phyloP scores from a whole-genome alignment of 2,113 vertebrate genomes.

The Aldabrachelys gigantea region DNA sequence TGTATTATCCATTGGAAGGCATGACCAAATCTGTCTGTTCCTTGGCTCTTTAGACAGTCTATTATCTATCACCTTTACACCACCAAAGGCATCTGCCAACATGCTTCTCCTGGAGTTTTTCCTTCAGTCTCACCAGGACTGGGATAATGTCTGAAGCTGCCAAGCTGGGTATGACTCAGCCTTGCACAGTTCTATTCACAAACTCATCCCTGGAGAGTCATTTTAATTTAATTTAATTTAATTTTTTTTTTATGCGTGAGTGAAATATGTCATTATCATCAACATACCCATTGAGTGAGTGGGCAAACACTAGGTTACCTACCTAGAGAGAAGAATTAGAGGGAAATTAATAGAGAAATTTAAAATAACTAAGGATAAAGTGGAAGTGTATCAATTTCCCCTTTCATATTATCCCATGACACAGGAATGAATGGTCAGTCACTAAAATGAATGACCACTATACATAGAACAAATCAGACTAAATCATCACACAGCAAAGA shows the following conservation, averaged over 20 bases:
- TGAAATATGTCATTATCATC: not conserved
- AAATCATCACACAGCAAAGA: not conserved
- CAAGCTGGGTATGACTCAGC: not conserved
- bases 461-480: not conserved
- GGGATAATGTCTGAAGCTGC: not conserved
- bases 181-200: constrained; percentile 10
- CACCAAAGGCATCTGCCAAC: not conserved
- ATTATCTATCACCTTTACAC: not conserved
- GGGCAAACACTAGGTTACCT: not conserved
- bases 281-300: not conserved
- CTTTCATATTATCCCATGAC: not conserved
- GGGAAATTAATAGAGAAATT: not conserved
- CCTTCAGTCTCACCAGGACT: not conserved
- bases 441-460: not conserved
- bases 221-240: not conserved
- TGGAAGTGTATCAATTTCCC: not conserved
- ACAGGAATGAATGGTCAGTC: not conserved
- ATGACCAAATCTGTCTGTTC: not conserved
- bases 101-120: not conserved
- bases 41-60: not conserved
- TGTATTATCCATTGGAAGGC: not conserved
- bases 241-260: not conserved
- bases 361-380: constrained; percentile 8
- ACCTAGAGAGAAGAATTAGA: not conserved
- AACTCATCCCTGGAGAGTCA: not conserved